phyloP scores from a whole-genome alignment of 1,140 invertebrate species.

The Polypedilum pembai region DNA sequence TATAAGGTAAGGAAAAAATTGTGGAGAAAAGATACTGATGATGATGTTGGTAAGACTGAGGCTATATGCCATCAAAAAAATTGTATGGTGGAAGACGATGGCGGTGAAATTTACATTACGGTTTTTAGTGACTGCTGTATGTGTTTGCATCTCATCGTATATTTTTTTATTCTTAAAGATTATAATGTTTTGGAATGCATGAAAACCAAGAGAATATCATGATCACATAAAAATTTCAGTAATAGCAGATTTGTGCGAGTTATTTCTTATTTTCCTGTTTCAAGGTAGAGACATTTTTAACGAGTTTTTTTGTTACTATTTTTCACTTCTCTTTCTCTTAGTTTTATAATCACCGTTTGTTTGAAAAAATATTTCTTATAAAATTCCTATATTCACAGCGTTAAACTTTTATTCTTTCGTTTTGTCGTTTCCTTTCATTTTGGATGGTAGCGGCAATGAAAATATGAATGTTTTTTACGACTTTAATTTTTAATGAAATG shows the following conservation, averaged over 20 bases:
- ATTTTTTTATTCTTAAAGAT: background rate
- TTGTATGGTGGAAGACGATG: background rate
- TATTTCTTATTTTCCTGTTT: background rate
- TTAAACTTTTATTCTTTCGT: background rate
- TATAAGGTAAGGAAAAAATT: background rate
- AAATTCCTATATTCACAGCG: no score
- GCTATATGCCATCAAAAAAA: background rate
- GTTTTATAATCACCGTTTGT: background rate
- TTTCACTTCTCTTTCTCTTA: background rate
- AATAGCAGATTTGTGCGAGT: background rate
- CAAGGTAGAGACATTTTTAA: background rate
- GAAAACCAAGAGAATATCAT: slow-evolving; percentile 3
- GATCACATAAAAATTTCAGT: background rate
- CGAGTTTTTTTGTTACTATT: background rate
- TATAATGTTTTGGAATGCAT: background rate
- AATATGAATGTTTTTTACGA: slow-evolving; percentile 22
- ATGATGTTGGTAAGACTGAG: background rate
- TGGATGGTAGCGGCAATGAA: background rate
- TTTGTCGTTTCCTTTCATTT: background rate
- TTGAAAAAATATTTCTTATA: no score
- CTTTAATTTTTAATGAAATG: slow-evolving; percentile 28
- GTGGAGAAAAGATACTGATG: background rate
- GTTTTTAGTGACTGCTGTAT: background rate
- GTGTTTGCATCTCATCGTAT: background rate
- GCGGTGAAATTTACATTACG: background rate